Percentiles rank a stretch among this genome's conserved stretches.
Evolutionary conservation across 2,888 invertebrate species (phyloP).

Genomic region (Antitype chi): DNA sequence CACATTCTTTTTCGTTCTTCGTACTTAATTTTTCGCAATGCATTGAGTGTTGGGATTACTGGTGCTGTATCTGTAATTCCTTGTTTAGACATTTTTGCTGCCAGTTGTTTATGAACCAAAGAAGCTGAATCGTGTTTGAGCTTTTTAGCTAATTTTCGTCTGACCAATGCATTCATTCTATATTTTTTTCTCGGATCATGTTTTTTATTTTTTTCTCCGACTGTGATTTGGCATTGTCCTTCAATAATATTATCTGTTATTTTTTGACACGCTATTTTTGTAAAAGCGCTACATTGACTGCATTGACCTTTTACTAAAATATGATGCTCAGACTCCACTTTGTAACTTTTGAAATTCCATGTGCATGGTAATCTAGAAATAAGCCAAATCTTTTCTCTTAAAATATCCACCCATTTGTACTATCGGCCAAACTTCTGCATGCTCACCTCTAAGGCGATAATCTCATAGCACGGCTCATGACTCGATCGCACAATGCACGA

Average conservation of each 20-base stretch:
- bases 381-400: too few relatives aligned
- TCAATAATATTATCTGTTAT: slow-evolving; percentile 15
- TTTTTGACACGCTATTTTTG: slow-evolving; percentile 14
- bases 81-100: slow-evolving; percentile 15
- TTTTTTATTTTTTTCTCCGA: slow-evolving; percentile 16
- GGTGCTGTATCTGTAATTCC: slow-evolving; percentile 18
- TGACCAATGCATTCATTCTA: slow-evolving; percentile 13
- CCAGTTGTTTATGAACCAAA: slow-evolving; percentile 18
- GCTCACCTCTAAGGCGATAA: too few relatives aligned
- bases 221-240: slow-evolving; percentile 14
- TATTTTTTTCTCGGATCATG: slow-evolving; percentile 18
- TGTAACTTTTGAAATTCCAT: too few relatives aligned
- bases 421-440: too few relatives aligned
- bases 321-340: too few relatives aligned
- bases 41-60: slow-evolving; percentile 15
- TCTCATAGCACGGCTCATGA: too few relatives aligned
- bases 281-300: slow-evolving; percentile 14
- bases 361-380: too few relatives aligned
- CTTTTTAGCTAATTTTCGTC: slow-evolving; percentile 24
- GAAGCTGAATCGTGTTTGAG: slow-evolving; percentile 15
- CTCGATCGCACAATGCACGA: too few relatives aligned
- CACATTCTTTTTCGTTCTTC: slow-evolving; percentile 18
- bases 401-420: neutral
- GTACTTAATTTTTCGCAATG: slow-evolving; percentile 17
- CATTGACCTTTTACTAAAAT: too few relatives aligned